Base-by-base conservation (phyloP, 2,113 vertebrate genomes). In the Channa argus region DNA sequence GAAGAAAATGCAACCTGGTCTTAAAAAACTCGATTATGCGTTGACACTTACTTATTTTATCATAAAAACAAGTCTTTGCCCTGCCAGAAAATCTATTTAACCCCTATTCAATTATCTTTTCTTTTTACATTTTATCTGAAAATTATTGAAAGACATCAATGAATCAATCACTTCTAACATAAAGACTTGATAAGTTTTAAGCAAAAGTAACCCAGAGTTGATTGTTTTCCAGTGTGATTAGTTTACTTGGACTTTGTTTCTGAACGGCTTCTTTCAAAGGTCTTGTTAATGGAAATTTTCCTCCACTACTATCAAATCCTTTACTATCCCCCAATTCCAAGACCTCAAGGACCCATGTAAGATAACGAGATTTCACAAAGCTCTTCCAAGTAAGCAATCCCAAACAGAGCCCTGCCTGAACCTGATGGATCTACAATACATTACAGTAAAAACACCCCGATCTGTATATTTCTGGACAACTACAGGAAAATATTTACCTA, bases 361-460 rank as follows among this genome's bases (percentile, higher is more conserved):
- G 71, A 79, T 75, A 71, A 37, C 81, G 77, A 74, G 80, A 80
- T 67, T 76, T 83, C 24, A 79, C 77, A 83, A 76, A 63, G 80
- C 80, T 81, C 80, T 83, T 38, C 67, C 11, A 12, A 63, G 61
- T 34, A 3, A 50, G 54, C 4, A 15, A 63, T 34, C 24, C 4
- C 14, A 49, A 12, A 43, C 10, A 33, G 14, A 67, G 37, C 10
- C 15, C 5, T 24, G 9, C 8, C 14, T 47, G 5, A 13, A 9
- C 5, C 43, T 41, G 37, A 64, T 34, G 24, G 24, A 24, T 24
- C 24, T 24, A 24, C 24, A 24, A 24, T 24, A 24, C 24, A 9
- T n/a, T n/a, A 62, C 14, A 2, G 14, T 2, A 53, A 53, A 58
- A 77, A 55, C 37, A 54, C 4, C 12, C 37, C 2, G 41, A 3